Conservation (phyloP, 1,140 invertebrate species). For the Samia ricini region DNA sequence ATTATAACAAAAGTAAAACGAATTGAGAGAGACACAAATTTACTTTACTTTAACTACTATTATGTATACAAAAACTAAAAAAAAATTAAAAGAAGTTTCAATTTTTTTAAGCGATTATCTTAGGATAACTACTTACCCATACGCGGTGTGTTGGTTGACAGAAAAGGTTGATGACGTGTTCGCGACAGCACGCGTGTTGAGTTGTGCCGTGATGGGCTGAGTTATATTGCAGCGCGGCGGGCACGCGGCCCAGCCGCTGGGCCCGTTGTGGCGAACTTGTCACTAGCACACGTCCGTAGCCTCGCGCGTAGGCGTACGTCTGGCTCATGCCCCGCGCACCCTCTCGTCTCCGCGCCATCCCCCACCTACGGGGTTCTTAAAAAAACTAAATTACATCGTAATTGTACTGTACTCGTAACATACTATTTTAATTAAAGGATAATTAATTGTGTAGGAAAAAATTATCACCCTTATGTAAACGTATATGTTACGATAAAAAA, state of each 20-base stretch:
- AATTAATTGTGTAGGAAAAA: no score
- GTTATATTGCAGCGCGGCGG: slow-evolving; percentile 39
- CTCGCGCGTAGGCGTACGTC: slow-evolving; percentile 63
- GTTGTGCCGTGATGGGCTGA: not conserved
- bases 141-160: slow-evolving; percentile 13
- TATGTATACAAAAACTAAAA: no score
- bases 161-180: not conserved
- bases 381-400: not conserved
- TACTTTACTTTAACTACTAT: no score
- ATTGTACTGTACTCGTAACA: no score
- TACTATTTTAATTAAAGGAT: no score
- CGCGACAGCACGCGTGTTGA: slow-evolving; percentile 3
- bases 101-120: no score
- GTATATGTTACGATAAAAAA: no score
- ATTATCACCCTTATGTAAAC: no score
- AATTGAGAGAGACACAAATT: no score
- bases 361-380: not conserved
- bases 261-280: slow-evolving; percentile 12
- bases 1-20: no score
- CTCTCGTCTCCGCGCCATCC: not conserved
- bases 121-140: not conserved
- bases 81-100: no score
- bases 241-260: slow-evolving; percentile 37
- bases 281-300: slow-evolving; percentile 46
- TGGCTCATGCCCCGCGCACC: slow-evolving; percentile 31